Conservation (phyloP, 2,113 vertebrate genomes). For the Ceyx melanurus region DNA sequence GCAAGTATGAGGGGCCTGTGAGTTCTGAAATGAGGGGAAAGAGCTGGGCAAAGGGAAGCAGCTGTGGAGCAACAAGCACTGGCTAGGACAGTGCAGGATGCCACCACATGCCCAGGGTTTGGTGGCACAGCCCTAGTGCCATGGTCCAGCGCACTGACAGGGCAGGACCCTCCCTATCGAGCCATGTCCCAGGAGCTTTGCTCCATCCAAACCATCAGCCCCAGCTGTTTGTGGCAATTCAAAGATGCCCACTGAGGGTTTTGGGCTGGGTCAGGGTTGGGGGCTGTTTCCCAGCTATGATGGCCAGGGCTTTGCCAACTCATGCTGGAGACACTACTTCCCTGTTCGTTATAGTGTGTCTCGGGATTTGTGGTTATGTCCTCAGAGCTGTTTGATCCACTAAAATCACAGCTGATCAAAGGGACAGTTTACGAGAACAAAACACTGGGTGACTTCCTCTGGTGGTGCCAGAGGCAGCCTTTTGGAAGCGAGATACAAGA, state of each 20-base stretch:
- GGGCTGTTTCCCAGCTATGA: background rate
- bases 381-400: conserved; percentile 34
- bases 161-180: background rate
- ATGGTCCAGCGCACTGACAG: accelerated
- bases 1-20: background rate
- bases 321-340: background rate
- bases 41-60: background rate
- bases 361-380: background rate
- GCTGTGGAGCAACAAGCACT: background rate
- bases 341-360: background rate
- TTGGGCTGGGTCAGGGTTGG: background rate
- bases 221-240: background rate
- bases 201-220: background rate
- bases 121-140: accelerated
- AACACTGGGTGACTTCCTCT: conserved; percentile 54
- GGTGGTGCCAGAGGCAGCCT: conserved; percentile 36
- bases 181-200: background rate
- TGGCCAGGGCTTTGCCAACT: background rate
- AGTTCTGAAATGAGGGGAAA: background rate
- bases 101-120: accelerated
- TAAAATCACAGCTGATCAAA: conserved; percentile 40
- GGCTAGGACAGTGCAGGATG: background rate
- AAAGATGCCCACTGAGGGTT: background rate
- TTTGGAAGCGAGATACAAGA: background rate
- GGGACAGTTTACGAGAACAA: conserved; percentile 48